phyloP scores from a whole-genome alignment of 2,888 invertebrate genomes.

The Mantis religiosa region DNA sequence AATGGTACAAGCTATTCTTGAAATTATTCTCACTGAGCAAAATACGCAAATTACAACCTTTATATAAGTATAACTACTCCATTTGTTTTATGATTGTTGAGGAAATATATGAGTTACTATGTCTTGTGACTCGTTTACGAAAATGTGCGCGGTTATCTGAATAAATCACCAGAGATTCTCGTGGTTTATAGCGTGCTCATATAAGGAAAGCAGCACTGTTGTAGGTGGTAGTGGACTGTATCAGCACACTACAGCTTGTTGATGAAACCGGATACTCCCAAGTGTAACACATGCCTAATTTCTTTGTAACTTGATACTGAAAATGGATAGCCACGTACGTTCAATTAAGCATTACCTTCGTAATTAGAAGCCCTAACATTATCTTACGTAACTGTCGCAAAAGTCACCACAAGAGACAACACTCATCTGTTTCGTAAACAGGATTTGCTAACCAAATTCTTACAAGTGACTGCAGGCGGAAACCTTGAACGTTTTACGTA shows the following conservation, averaged over 20 bases:
- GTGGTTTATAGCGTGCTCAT: too few relatives aligned
- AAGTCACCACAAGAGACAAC: not conserved
- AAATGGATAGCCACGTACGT: not conserved
- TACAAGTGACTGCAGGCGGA: not conserved
- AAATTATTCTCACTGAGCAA: too few relatives aligned
- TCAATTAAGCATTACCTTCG: not conserved
- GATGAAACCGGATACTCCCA: not conserved
- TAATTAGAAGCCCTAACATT: not conserved
- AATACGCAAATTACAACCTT: too few relatives aligned
- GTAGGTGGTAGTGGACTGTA: not conserved
- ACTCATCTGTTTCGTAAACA: not conserved
- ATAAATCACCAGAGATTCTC: too few relatives aligned
- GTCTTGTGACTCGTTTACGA: too few relatives aligned
- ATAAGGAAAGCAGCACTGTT: not conserved
- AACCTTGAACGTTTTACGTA: not conserved
- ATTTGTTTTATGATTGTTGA: too few relatives aligned
- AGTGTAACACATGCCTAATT: not conserved
- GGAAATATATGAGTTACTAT: too few relatives aligned
- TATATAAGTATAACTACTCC: too few relatives aligned
- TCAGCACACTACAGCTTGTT: not conserved
- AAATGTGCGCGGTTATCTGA: too few relatives aligned
- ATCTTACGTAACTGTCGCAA: not conserved
- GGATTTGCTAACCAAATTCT: not conserved
- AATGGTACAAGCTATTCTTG: too few relatives aligned
- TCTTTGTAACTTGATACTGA: not conserved